Evolutionary conservation across 2,113 vertebrate species (phyloP).

Genomic region (Mionectes macconnelli): DNA sequence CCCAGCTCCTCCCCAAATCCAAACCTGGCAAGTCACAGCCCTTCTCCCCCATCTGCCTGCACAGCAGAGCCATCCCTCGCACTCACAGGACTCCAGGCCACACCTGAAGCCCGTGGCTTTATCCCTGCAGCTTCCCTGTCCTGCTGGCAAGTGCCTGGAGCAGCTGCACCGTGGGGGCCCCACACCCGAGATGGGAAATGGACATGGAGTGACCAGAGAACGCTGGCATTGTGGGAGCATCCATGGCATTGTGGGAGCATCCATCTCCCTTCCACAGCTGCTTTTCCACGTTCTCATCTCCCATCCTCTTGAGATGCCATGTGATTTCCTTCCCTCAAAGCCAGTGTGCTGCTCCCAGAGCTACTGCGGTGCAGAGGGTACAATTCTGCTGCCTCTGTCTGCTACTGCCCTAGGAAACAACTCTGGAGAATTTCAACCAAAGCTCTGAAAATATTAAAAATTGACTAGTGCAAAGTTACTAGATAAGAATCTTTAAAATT

Average conservation of each 20-base stretch:
- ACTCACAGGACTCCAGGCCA: fast-evolving
- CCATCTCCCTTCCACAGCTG: background rate
- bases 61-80: fast-evolving
- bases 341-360: background rate
- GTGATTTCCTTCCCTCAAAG: background rate
- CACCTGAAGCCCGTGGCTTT: fast-evolving
- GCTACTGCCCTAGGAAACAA: background rate
- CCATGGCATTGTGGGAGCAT: fast-evolving
- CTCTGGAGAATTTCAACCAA: background rate
- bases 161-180: too few species aligned
- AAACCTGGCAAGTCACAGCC: background rate
- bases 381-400: background rate
- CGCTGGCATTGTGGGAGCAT: background rate
- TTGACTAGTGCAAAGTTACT: background rate
- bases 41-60: background rate
- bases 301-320: fast-evolving
- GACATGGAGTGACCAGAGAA: fast-evolving
- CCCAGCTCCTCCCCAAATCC: background rate
- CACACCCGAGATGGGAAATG: fast-evolving
- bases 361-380: background rate
- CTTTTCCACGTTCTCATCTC: background rate
- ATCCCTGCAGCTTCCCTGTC: fast-evolving
- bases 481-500: conserved; percentile 93
- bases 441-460: background rate
- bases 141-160: fast-evolving